Evolutionary conservation across 2,113 vertebrate species (phyloP).

Genomic region (Reinhardtius hippoglossoides): DNA sequence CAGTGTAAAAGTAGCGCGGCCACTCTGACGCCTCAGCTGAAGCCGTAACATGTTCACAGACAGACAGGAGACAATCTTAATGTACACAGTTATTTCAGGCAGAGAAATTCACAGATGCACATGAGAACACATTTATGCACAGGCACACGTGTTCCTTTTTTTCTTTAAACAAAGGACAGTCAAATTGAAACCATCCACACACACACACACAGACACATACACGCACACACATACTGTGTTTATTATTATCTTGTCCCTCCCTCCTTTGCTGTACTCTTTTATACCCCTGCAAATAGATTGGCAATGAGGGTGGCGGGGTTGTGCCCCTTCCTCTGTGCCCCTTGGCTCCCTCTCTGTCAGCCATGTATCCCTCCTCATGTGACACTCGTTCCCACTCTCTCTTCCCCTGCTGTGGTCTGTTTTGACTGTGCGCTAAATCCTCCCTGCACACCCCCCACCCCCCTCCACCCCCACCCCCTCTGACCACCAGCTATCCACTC

Average conservation of each 20-base stretch:
- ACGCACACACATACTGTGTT: constrained; percentile 30
- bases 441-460: constrained; percentile 6
- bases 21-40: constrained; percentile 67
- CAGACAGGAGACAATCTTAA: constrained; percentile 69
- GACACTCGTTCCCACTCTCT: constrained; percentile 50
- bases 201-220: constrained; percentile 22
- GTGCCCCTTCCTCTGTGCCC: constrained; percentile 44
- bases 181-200: constrained; percentile 51
- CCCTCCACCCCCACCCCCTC: constrained; percentile 13
- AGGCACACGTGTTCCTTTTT: background rate
- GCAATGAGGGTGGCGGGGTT: background rate
- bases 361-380: constrained; percentile 43
- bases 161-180: constrained; percentile 27
- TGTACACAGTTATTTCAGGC: constrained; percentile 61
- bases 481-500: constrained; percentile 31
- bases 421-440: constrained; percentile 68
- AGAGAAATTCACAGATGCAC: constrained; percentile 29
- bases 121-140: constrained; percentile 37
- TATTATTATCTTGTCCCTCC: constrained; percentile 65
- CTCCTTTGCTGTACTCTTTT: constrained; percentile 51
- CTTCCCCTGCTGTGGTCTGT: constrained; percentile 48
- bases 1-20: constrained; percentile 75
- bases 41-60: constrained; percentile 64
- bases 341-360: constrained; percentile 36
- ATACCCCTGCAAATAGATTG: constrained; percentile 71